Conservation (phyloP, 2,888 invertebrate species). For the Hyposoter dolosus region DNA sequence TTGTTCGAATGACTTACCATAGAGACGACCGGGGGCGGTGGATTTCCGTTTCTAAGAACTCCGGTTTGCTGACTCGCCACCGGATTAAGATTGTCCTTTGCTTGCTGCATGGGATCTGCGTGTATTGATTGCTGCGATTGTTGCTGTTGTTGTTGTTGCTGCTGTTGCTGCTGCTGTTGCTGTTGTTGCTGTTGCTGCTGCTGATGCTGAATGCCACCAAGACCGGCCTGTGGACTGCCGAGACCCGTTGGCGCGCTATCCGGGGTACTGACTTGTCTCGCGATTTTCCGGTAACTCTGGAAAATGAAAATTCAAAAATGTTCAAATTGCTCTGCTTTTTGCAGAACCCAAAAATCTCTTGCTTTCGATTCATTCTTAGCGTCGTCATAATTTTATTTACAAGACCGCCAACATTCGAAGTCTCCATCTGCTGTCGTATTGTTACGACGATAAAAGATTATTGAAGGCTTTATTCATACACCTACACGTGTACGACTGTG, state of each 20-base stretch:
- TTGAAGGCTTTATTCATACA: conserved; percentile 9
- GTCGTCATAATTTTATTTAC: background rate
- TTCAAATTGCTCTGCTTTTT: background rate
- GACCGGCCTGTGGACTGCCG: conserved; percentile 83
- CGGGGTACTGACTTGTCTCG: conserved; percentile 83
- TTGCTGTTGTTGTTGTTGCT: conserved; percentile 76
- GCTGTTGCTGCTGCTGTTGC: conserved; percentile 79
- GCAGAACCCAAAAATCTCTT: background rate
- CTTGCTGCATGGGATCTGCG: conserved; percentile 83
- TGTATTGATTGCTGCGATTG: conserved; percentile 80
- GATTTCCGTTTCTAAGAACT: conserved; percentile 83
- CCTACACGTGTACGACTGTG: background rate
- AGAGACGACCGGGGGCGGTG: conserved; percentile 83
- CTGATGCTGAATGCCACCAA: conserved; percentile 80
- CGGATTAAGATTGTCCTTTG: conserved; percentile 83
- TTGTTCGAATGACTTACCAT: conserved; percentile 78
- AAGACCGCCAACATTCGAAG: background rate
- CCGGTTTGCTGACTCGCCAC: conserved; percentile 82
- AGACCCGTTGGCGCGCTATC: conserved; percentile 83
- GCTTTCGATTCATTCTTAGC: background rate
- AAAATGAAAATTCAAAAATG: conserved; percentile 58
- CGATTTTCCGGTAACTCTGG: conserved; percentile 84
- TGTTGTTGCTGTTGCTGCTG: conserved; percentile 73
- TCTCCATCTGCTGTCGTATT: background rate
- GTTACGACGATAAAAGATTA: conserved; percentile 9